Evolutionary conservation across 2,888 invertebrate genomes (phyloP).

Genomic region (Dyspetes luteomarginatus): DNA sequence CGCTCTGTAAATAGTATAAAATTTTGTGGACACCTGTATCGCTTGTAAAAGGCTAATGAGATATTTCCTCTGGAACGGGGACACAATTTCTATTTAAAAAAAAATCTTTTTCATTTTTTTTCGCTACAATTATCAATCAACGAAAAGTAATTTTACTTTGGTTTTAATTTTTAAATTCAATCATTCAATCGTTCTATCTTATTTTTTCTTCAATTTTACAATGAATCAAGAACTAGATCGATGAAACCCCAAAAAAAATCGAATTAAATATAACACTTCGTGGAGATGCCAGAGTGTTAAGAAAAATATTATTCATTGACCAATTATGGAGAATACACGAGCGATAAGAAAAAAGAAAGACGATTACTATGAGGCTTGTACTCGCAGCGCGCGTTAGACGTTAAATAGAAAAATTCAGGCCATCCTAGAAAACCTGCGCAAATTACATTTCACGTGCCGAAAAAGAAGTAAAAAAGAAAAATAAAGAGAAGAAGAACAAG

Average conservation of each 20-base stretch:
- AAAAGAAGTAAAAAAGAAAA: constrained; percentile 55
- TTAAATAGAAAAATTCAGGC: constrained; percentile 27
- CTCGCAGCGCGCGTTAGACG: constrained; percentile 43
- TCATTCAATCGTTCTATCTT: background rate
- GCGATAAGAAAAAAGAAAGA: background rate
- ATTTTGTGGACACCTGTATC: constrained; percentile 53
- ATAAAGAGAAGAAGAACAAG: constrained; percentile 50
- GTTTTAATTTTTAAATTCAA: background rate
- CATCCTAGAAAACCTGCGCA: constrained; percentile 29
- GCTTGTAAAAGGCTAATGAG: constrained; percentile 52
- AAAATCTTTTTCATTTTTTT: constrained; percentile 54
- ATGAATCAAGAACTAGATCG: too few species aligned
- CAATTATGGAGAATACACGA: constrained; percentile 18
- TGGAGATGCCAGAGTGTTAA: constrained; percentile 33
- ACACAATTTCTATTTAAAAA: background rate
- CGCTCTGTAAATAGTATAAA: constrained; percentile 65
- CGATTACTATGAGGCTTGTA: constrained; percentile 28
- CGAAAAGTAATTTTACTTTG: background rate
- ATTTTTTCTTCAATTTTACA: background rate
- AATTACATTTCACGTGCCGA: constrained; percentile 31
- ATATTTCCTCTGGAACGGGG: background rate
- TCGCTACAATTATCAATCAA: constrained; percentile 44
- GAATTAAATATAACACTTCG: constrained; percentile 7
- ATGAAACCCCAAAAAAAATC: too few species aligned
- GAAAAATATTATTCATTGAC: constrained; percentile 45